Evolutionary conservation across 2,888 invertebrate genomes (phyloP).

Genomic region (Drosophila neonasuta): DNA sequence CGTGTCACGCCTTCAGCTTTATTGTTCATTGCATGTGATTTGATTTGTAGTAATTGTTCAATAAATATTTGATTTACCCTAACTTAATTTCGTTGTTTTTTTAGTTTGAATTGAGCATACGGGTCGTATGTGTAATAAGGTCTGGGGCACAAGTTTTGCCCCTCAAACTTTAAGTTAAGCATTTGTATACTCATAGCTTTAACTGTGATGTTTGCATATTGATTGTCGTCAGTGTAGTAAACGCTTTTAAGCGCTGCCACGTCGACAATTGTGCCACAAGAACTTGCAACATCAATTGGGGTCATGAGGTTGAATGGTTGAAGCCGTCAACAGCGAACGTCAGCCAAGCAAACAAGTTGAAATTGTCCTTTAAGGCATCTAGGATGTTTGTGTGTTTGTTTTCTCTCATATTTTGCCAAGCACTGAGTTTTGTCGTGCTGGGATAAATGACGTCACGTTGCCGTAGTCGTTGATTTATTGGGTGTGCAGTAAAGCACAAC

Average conservation of each 20-base stretch:
- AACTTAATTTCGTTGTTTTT: conserved; percentile 18
- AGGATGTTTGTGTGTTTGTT: conserved; percentile 12
- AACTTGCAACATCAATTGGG: conserved; percentile 52
- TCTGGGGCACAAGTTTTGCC: not conserved
- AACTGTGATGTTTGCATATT: conserved; percentile 23
- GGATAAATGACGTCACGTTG: conserved; percentile 52
- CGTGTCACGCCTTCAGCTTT: conserved; percentile 20
- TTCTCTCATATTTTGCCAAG: conserved; percentile 4
- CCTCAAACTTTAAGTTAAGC: conserved; percentile 9
- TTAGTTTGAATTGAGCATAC: conserved; percentile 6
- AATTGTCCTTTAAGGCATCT: conserved; percentile 25
- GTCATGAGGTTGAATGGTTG: conserved; percentile 36
- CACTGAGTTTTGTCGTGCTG: conserved; percentile 9
- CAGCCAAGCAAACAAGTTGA: conserved; percentile 42
- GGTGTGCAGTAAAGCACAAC: conserved; percentile 38
- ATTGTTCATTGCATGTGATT: conserved; percentile 15
- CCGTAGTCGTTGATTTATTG: conserved; percentile 61
- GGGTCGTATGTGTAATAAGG: conserved; percentile 33
- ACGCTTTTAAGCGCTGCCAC: conserved; percentile 6
- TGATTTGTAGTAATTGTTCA: conserved; percentile 45
- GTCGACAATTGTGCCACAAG: conserved; percentile 27
- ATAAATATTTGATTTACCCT: conserved; percentile 61
- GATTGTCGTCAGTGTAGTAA: conserved; percentile 21
- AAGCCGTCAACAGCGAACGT: conserved; percentile 33
- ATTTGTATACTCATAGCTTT: not conserved